phyloP scores from a whole-genome alignment of 2,797 vertebrate species.

The Argyrosomus regius region DNA sequence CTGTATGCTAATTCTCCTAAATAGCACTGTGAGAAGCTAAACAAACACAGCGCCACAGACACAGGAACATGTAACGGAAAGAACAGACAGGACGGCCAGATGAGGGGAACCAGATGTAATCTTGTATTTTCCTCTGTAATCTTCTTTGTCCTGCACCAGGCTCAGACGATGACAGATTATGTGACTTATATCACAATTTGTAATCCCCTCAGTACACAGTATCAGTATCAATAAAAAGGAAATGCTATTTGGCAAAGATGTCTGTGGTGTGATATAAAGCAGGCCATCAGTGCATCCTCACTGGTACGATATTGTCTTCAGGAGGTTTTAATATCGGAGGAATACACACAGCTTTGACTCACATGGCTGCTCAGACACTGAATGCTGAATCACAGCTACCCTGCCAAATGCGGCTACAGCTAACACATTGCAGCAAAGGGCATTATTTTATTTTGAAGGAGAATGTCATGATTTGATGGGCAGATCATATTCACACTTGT shows the following conservation, averaged over 20 bases:
- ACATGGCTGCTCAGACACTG: neutral
- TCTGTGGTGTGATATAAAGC: constrained; percentile 19
- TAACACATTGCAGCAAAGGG: neutral
- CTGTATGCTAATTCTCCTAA: constrained; percentile 40
- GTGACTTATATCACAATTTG: constrained; percentile 56
- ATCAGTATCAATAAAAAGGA: constrained; percentile 53
- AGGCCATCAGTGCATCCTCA: constrained; percentile 1
- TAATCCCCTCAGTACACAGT: constrained; percentile 58
- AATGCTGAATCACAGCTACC: constrained; percentile 28
- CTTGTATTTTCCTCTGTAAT: constrained; percentile 53
- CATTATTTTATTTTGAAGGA: neutral
- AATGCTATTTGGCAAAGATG: constrained; percentile 40
- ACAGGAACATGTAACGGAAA: constrained; percentile 13
- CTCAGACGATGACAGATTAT: constrained; percentile 53
- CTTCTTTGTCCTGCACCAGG: constrained; percentile 53
- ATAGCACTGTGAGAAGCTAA: constrained; percentile 41
- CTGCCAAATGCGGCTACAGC: constrained; percentile 6
- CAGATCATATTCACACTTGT: constrained; percentile 34
- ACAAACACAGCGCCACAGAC: constrained; percentile 33
- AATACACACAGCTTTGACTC: neutral
- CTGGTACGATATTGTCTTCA: constrained; percentile 4
- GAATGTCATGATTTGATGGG: constrained; percentile 19
- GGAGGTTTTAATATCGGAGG: constrained; percentile 33
- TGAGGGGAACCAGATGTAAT: constrained; percentile 41
- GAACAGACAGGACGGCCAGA: constrained; percentile 21